Evolutionary conservation across 2,888 invertebrate species (phyloP), one percentile per base, ranked within the genome.

Genomic region (Tipula confusa): DNA sequence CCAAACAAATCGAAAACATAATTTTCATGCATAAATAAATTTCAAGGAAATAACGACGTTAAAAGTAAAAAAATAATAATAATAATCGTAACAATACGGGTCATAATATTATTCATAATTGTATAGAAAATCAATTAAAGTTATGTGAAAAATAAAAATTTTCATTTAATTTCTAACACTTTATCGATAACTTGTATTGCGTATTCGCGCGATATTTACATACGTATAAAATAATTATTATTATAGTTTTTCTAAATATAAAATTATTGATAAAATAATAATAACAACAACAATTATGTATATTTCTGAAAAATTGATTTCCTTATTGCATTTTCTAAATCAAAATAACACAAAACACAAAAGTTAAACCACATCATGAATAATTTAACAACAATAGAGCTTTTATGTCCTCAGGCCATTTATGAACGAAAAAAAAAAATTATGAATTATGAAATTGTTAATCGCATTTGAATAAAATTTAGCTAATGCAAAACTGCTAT

Each of bases 301-400:
- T 48, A 18, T 18, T 18, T 18, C 48, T 48, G 18, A 9, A 18
- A 48, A 24, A 9, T 64, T 24, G 64, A 64, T 64, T 64, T 64
- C 64, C 64, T 64, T 64, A 64, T 64, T 64, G 64, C 64, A 64
- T 64, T 64, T 64, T 64, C 64, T 24, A 64, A n/a, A 24, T 64
- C 64, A 64, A 43, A n/a, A 43, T 3, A 6, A 36, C 3, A 24
- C 24, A 64, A 64, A 64, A 43, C 3, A 43, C 15, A n/a, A n/a
- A n/a, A n/a, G n/a, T n/a, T n/a, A 43, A 43, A 64, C 64, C 9
- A 24, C 64, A 64, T 64, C 64, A 64, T 64, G 64, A 64, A 64
- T 64, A 64, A 64, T 64, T 64, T 64, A 64, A 64, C 64, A 64
- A 64, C 64, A 64, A 64, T 64, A 24, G 64, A 64, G 64, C 64